Conservation (phyloP, 2,888 invertebrate species). For the Rhamnusium bicolor region DNA sequence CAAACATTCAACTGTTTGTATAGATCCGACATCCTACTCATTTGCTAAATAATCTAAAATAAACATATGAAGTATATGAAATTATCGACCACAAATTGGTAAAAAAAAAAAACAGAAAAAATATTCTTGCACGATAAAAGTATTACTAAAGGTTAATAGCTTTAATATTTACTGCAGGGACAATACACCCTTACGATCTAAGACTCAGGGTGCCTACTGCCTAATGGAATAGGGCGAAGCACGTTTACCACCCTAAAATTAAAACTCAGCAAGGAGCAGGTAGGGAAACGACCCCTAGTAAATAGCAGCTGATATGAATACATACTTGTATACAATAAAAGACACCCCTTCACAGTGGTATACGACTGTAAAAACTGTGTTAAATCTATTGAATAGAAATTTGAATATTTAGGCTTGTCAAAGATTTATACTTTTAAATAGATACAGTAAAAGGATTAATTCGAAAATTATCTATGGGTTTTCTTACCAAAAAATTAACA, state of each 20-base stretch:
- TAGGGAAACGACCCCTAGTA: constrained; percentile 47
- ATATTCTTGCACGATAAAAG: constrained; percentile 5
- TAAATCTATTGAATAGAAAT: constrained; percentile 30
- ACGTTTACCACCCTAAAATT: constrained; percentile 63
- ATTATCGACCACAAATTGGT: constrained; percentile 15
- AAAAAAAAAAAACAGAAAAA: not conserved
- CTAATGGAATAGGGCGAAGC: constrained; percentile 62
- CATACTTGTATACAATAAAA: constrained; percentile 11
- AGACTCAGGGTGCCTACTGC: constrained; percentile 61
- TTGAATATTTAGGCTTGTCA: constrained; percentile 31
- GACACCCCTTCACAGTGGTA: constrained; percentile 27
- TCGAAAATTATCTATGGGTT: not conserved
- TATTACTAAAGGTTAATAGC: constrained; percentile 24
- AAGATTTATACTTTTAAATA: not conserved
- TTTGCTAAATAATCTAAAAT: constrained; percentile 20
- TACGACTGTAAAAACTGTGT: constrained; percentile 27
- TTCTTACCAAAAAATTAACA: not conserved
- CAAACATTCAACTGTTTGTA: constrained; percentile 24
- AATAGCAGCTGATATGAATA: constrained; percentile 34
- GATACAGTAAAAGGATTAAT: not conserved
- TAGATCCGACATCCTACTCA: constrained; percentile 16
- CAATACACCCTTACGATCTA: constrained; percentile 45
- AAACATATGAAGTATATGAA: constrained; percentile 20
- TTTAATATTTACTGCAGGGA: constrained; percentile 22
- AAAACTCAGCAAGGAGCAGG: constrained; percentile 60